These are phyloP conservation scores for Cydia amplana DNA, from an alignment of 1,140 invertebrate genomes.

Conservation along the genomic window DNA sequence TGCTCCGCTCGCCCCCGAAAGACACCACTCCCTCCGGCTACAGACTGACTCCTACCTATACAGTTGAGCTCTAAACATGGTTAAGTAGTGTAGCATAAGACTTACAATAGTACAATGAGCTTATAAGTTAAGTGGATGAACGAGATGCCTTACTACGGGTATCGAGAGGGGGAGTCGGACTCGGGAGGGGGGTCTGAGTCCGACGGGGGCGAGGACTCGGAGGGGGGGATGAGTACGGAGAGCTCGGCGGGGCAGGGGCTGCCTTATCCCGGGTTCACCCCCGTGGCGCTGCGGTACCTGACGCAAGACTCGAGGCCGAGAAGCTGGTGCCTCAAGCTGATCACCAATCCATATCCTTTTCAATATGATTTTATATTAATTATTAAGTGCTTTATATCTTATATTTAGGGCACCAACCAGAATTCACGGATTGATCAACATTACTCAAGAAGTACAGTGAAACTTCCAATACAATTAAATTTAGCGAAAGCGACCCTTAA, in stretches of 20 bases:
- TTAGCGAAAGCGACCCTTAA: too few species aligned
- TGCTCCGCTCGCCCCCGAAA: constrained; percentile 42
- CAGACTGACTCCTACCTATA: constrained; percentile 66
- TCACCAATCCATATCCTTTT: constrained; percentile 99
- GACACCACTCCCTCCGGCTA: constrained; percentile 58
- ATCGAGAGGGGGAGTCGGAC: constrained; percentile 66
- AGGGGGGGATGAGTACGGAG: constrained; percentile 79
- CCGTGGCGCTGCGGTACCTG: constrained; percentile 90
- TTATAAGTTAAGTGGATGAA: constrained; percentile 74
- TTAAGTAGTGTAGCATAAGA: constrained; percentile 61
- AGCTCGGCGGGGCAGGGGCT: constrained; percentile 83
- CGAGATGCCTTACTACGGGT: constrained; percentile 78
- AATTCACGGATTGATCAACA: too few species aligned
- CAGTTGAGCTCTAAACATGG: constrained; percentile 69
- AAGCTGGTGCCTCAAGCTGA: constrained; percentile 95
- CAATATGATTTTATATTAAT: constrained; percentile 44
- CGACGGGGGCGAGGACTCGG: constrained; percentile 81
- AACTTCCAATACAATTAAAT: too few species aligned
- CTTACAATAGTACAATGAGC: constrained; percentile 69
- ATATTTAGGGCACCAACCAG: too few species aligned
- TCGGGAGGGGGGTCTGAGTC: constrained; percentile 72
- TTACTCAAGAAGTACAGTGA: too few species aligned
- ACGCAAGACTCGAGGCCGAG: constrained; percentile 92
- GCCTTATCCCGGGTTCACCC: constrained; percentile 93
- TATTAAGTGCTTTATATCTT: too few species aligned